A percentile compares a stretch with the other conserved stretches of the same genome.
These are phyloP conservation scores for Chondrilla cf. caribensis DNA, from an alignment of 37 sponge, comb jelly and placozoan species.

Conservation along the genomic window DNA sequence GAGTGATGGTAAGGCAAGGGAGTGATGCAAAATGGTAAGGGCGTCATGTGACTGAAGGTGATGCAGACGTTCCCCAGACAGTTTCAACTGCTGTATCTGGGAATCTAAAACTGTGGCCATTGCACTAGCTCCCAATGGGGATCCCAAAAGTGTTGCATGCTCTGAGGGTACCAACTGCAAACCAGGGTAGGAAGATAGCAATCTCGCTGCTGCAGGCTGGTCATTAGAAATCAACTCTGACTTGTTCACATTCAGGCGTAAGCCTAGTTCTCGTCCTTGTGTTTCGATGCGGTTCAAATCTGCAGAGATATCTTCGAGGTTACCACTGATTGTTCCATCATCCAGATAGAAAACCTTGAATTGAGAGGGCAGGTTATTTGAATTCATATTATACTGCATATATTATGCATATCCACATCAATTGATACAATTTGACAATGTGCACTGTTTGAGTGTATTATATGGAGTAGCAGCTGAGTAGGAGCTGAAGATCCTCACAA, in stretches of 20 bases:
- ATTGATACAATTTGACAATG: too few relatives aligned
- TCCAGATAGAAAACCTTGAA: background rate
- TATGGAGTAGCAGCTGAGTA: too few relatives aligned
- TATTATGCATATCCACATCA: too few relatives aligned
- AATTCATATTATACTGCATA: too few relatives aligned
- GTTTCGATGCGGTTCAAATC: background rate
- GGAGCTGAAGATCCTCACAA: too few relatives aligned
- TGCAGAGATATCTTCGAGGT: background rate
- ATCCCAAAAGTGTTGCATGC: background rate
- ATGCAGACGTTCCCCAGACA: conserved; percentile 16
- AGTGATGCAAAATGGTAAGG: conserved; percentile 29
- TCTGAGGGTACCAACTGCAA: background rate
- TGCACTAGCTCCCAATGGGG: background rate
- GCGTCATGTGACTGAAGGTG: conserved; percentile 47
- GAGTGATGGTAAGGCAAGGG: conserved; percentile 44
- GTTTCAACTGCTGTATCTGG: background rate
- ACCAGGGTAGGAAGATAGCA: background rate
- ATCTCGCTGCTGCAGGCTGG: background rate
- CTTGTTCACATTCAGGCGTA: background rate
- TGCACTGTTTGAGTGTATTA: too few relatives aligned
- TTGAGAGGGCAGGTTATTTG: background rate
- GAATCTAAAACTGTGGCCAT: background rate
- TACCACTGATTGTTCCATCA: background rate
- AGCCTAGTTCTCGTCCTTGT: background rate
- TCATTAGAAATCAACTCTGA: background rate